Base-by-base conservation (phyloP, 2,888 invertebrate species). In the Folsomia candida region DNA sequence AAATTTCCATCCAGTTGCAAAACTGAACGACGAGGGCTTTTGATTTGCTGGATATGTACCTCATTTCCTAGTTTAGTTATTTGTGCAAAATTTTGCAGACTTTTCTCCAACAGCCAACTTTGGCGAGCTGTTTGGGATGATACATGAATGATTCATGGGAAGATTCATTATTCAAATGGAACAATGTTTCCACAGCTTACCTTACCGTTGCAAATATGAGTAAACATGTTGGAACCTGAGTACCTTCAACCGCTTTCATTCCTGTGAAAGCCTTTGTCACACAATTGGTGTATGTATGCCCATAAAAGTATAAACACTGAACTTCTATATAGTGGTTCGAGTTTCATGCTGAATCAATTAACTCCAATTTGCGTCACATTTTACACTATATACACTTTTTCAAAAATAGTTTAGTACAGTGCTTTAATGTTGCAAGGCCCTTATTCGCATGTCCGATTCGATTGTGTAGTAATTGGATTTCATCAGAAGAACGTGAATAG, bases 111-210 rank as follows among this genome's bases (percentile, higher is more conserved):
- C 37, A 9, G 54, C 54, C 54, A 54, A 54, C 54, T 54, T 54
- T 54, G 54, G 11, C 4, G 37, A 37, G 37, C 4, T 54, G 54
- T 18, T 54, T 57, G 51, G 54, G 20, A 54, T n/a, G 54, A 67
- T 62, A 66, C 65, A 70, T 73, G 73, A 73, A 73, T 73, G 70
- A 73, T 73, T 70, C 73, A 73, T 70, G 59, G 68, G 29, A 51
- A 58, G 59, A 28, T 73, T 70, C 73, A 73, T 73, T 73, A 73
- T 73, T 73, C 65, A 73, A 73, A 73, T 73, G 63, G 67, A 51
- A 64, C 62, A 11, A 37, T 14, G 37, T 22, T 54, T 54, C 22
- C 6, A 54, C 54, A 54, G 20, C 54, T 22, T 22, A 54, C 20
- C 20, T 20, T 54, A 54, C n/a, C n/a, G n/a, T n/a, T n/a, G n/a